These are phyloP conservation scores for Streptopelia turtur DNA, from an alignment of 2,797 vertebrate species.

Conservation along the genomic window DNA sequence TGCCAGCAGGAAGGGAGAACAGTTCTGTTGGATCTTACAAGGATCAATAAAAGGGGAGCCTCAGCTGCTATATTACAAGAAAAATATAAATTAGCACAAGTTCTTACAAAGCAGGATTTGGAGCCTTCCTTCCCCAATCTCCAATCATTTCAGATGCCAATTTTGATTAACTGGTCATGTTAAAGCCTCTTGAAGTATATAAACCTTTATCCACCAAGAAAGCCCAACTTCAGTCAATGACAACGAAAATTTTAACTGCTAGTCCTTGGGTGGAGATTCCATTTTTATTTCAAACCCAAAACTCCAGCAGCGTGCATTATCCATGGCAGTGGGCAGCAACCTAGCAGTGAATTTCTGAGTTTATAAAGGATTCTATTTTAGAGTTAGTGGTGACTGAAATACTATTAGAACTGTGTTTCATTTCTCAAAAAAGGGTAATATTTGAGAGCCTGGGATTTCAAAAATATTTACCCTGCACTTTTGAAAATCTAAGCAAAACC, in stretches of 20 bases:
- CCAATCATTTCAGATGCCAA: neutral
- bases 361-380: slow-evolving; percentile 8
- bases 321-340: neutral
- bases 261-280: neutral
- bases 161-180: neutral
- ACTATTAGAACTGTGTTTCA: neutral
- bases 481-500: slow-evolving; percentile 40
- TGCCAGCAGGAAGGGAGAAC: neutral
- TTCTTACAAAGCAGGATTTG: neutral
- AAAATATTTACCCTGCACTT: slow-evolving; percentile 6
- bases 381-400: slow-evolving; percentile 2
- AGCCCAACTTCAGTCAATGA: neutral
- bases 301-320: neutral
- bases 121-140: neutral
- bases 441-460: slow-evolving; percentile 9
- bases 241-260: neutral
- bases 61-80: neutral
- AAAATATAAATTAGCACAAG: neutral
- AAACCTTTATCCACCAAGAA: neutral
- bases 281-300: slow-evolving; percentile 1
- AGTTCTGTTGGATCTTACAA: neutral
- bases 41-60: neutral
- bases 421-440: slow-evolving; percentile 13
- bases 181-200: neutral
- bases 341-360: slow-evolving; percentile 7